Conservation (phyloP, 2,888 invertebrate species). For the Drosophila imparisetae region DNA sequence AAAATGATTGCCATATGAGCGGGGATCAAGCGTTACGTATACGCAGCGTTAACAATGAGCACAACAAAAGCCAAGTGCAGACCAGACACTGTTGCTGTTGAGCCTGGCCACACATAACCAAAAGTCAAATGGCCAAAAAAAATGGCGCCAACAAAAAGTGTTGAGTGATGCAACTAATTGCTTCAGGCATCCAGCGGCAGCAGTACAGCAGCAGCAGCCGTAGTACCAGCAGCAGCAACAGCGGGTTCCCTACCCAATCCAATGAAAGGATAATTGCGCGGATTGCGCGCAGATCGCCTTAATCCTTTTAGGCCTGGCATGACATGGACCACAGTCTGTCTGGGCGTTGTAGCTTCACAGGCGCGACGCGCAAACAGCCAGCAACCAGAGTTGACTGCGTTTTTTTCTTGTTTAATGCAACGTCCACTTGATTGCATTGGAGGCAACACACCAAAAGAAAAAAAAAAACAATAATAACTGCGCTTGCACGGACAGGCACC, state of each 20-base stretch:
- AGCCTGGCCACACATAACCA: constrained; percentile 59
- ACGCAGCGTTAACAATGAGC: constrained; percentile 67
- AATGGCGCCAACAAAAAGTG: constrained; percentile 45
- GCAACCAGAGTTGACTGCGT: constrained; percentile 20
- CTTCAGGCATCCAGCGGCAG: constrained; percentile 55
- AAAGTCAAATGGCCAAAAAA: constrained; percentile 70
- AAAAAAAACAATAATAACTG: constrained; percentile 22
- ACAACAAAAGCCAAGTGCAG: constrained; percentile 40
- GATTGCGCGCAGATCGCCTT: constrained; percentile 82
- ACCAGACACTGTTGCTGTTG: constrained; percentile 7
- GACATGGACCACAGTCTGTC: constrained; percentile 35
- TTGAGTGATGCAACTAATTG: constrained; percentile 81
- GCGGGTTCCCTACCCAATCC: constrained; percentile 40
- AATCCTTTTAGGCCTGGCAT: constrained; percentile 76
- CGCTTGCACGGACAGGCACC: constrained; percentile 34
- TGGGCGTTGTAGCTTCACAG: constrained; percentile 38
- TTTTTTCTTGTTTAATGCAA: constrained; percentile 52
- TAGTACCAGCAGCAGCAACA: constrained; percentile 17
- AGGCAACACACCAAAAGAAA: constrained; percentile 19
- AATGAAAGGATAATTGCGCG: constrained; percentile 80
- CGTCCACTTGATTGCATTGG: constrained; percentile 79
- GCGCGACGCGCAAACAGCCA: constrained; percentile 48
- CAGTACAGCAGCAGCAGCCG: constrained; percentile 6
- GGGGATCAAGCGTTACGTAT: constrained; percentile 66
- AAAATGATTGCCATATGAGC: constrained; percentile 70